Base-by-base conservation (phyloP, 2,888 invertebrate genomes). In the Erebia epiphron region DNA sequence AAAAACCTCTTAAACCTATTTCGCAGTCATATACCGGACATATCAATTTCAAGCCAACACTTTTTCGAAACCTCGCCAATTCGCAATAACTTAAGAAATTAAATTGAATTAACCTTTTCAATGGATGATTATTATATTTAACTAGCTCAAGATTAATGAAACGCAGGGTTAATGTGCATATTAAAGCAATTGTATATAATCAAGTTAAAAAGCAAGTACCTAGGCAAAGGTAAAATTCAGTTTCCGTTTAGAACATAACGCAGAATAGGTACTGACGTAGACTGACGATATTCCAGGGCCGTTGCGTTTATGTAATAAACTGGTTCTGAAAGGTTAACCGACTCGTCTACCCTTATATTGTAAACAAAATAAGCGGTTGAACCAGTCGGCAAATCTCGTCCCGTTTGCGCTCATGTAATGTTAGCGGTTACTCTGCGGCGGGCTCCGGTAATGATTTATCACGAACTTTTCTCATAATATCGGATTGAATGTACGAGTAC, bases 351-450 rank as follows among this genome's bases (percentile, higher is more conserved):
- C 73, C 73, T 71, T 72, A 74, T 75, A 68, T 54, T 16, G 70
- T 75, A 74, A 75, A 72, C 72, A 73, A 75, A 75, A 57, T 21
- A 58, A 70, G 65, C 35, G 57, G 70, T 70, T 60, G 13, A 73
- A 75, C 76, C 74, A 72, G 75, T 77, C 67, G 26, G 50, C 70
- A 71, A 68, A 41, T 65, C 67, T 71, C 64, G 68, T 58, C 66
- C 65, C 58, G 66, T 58, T 68, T 49, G 41, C 69, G 70, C 66
- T 77, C 76, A 80, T 75, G 77, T 76, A 78, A 71, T 72, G 62
- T 61, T 72, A 72, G 67, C 73, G 69, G 69, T 61, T 50, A 18
- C 69, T 21, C 26, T 71, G 69, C 71, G 70, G 69, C 52, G 65
- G 60, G 66, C 65, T 46, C 67, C 50, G 21, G 56, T 56, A 41